Evolutionary conservation across 2,888 invertebrate genomes (phyloP).

Genomic region (Phorcus lineatus): DNA sequence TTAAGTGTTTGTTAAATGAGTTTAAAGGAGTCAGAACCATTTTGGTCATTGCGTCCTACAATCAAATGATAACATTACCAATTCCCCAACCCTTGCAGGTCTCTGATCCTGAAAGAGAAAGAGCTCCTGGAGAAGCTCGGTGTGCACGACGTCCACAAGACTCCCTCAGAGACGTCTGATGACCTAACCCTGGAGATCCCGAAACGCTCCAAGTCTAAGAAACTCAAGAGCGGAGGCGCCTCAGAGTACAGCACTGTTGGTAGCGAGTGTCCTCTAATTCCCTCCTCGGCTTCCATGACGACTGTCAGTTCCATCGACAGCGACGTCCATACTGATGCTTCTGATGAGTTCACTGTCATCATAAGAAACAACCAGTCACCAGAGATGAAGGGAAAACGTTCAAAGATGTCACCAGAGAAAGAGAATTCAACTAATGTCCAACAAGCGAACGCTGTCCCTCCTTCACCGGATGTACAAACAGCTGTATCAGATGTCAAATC

Average conservation of each 20-base stretch:
- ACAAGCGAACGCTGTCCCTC: too few relatives aligned
- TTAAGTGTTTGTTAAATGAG: too few relatives aligned
- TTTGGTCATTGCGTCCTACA: too few relatives aligned
- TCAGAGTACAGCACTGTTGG: conserved; percentile 17
- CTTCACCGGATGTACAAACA: too few relatives aligned
- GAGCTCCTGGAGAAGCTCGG: conserved; percentile 21
- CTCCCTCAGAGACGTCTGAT: background rate
- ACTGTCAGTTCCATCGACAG: conserved; percentile 26
- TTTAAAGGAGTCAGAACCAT: too few relatives aligned
- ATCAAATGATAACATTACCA: too few relatives aligned
- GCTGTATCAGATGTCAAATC: too few relatives aligned
- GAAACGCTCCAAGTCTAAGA: background rate
- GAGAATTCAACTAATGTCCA: too few relatives aligned
- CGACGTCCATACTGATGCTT: conserved; percentile 36
- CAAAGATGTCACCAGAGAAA: background rate
- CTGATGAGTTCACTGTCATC: conserved; percentile 38
- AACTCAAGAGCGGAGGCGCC: background rate
- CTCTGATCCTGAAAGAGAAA: conserved; percentile 6
- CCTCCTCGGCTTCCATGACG: conserved; percentile 10
- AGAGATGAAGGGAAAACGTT: background rate
- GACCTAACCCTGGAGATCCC: background rate
- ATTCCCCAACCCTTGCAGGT: background rate
- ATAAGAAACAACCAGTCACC: conserved; percentile 19
- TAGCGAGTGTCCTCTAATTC: conserved; percentile 2
- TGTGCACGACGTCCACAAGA: background rate